A percentile compares a stretch with the other conserved stretches of the same genome.
Evolutionary conservation across 2,797 vertebrate genomes (phyloP).

Genomic region (Poeciliopsis infans): DNA sequence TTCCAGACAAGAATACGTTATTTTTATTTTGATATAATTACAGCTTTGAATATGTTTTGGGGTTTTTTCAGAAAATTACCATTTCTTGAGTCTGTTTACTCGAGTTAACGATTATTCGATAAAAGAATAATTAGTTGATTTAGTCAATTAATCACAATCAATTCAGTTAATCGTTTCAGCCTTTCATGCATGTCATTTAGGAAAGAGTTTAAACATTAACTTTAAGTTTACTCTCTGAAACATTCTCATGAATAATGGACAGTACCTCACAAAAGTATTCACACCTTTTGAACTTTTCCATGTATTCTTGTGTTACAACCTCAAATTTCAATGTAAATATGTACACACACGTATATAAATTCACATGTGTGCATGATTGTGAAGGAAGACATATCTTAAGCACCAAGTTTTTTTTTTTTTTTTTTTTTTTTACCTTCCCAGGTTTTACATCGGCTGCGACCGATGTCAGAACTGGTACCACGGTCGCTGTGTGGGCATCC

Average conservation of each 20-base stretch:
- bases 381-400: background rate
- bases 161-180: too few species aligned
- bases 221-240: background rate
- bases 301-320: too few species aligned
- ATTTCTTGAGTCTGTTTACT: too few species aligned
- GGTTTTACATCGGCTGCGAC: constrained; percentile 99
- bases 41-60: too few species aligned
- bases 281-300: background rate
- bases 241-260: background rate
- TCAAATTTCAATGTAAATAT: background rate
- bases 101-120: too few species aligned
- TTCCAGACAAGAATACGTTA: too few species aligned
- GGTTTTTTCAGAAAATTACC: too few species aligned
- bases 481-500: constrained; percentile 96
- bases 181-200: background rate
- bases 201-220: background rate
- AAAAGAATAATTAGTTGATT: too few species aligned
- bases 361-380: background rate
- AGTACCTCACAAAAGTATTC: background rate
- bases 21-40: too few species aligned
- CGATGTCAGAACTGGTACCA: constrained; percentile 99
- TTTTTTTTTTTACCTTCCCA: constrained; percentile 51
- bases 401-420: background rate
- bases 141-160: too few species aligned
- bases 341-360: too few species aligned